A percentile compares a stretch with the other conserved stretches of the same genome.
phyloP scores from a whole-genome alignment of 2,797 vertebrate genomes.

The Danionella dracula region DNA sequence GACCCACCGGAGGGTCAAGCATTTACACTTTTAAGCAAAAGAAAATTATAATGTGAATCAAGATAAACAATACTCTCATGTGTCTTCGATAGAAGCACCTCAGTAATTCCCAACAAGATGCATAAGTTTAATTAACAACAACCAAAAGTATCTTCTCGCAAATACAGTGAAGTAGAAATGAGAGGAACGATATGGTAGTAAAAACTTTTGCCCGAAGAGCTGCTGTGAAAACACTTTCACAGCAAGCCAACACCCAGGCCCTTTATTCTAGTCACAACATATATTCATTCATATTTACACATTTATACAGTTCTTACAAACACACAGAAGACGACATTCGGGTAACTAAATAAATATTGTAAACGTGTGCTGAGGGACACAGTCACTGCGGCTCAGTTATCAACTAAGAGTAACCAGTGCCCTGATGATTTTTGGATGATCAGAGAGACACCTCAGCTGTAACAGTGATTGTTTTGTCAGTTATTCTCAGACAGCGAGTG shows the following conservation, averaged over 20 bases:
- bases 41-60: too few species aligned
- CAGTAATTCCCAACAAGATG: not conserved
- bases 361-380: slow-evolving; percentile 34
- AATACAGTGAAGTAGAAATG: not conserved
- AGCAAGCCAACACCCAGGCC: slow-evolving; percentile 19
- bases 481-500: slow-evolving; percentile 5
- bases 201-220: slow-evolving; percentile 25
- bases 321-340: slow-evolving; percentile 43
- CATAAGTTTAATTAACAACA: not conserved
- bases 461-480: slow-evolving; percentile 1
- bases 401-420: too few species aligned
- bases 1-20: too few species aligned
- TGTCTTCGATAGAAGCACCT: not conserved
- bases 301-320: slow-evolving; percentile 73
- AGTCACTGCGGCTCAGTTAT: too few species aligned
- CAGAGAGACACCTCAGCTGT: not conserved
- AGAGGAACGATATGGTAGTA: slow-evolving; percentile 7
- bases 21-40: too few species aligned
- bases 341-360: slow-evolving; percentile 53
- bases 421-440: too few species aligned
- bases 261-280: slow-evolving; percentile 77
- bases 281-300: slow-evolving; percentile 69
- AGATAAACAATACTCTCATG: too few species aligned
- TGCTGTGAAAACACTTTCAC: slow-evolving; percentile 10
- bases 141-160: not conserved